Conservation (phyloP, 2,113 vertebrate genomes). For the Felis catus region DNA sequence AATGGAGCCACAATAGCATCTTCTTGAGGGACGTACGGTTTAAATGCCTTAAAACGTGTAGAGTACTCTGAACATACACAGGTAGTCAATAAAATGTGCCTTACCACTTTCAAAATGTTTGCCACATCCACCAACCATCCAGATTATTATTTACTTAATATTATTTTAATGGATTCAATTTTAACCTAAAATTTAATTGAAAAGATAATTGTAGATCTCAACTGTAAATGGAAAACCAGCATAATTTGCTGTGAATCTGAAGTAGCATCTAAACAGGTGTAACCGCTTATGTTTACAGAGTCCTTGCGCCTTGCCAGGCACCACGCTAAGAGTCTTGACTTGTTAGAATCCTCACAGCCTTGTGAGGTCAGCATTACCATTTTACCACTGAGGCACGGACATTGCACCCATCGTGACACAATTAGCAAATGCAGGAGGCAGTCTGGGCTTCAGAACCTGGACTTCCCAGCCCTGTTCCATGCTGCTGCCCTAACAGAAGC, state of each 20-base stretch:
- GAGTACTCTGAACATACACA: not conserved
- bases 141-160: not conserved
- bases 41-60: not conserved
- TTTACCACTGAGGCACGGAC: not conserved
- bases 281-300: not conserved
- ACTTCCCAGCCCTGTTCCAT: not conserved
- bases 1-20: not conserved
- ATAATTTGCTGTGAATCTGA: not conserved
- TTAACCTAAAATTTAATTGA: constrained; percentile 32
- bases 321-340: not conserved
- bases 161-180: constrained; percentile 21
- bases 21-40: not conserved
- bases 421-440: not conserved
- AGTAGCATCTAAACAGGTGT: no score
- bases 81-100: not conserved
- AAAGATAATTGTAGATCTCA: not conserved
- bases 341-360: not conserved
- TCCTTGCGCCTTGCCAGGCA: not conserved
- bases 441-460: not conserved
- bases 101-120: not conserved
- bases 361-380: not conserved
- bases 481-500: not conserved
- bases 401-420: not conserved
- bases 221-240: not conserved
- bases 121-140: not conserved